Evolutionary conservation across 2,113 vertebrate species (phyloP), one percentile per base, ranked within the genome.

Genomic region (Euleptes europaea): DNA sequence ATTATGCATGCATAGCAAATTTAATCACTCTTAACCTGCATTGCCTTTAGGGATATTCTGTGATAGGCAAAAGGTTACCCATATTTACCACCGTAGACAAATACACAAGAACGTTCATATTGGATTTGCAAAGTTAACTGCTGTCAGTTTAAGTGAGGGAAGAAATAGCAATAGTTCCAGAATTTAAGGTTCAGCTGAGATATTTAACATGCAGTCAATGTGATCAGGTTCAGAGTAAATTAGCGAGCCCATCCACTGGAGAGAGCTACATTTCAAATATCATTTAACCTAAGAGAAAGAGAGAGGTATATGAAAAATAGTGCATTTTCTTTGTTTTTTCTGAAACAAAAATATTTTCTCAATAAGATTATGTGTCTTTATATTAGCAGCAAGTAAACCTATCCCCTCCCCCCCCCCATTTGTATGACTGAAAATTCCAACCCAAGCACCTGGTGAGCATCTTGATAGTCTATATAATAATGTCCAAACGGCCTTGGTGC

Each of bases 1-100:
- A 98, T 98, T 97, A 98, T 98, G 97, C 97, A 99, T 98, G 98
- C 98, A 99, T 98, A 97, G 97, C 96, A 97, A 97, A 98, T 98
- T 97, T 97, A 95, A 94, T 96, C 97, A 97, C 95, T 95, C 95
- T 97, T 98, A 98, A 97, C 97, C 98, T 95, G 80, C 95, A 96
- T 95, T 96, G 96, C 96, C 97, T 97, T 95, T 93, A 96, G 95
- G 97, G 96, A 93, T 95, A 88, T 92, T 91, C 79, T 92, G 83
- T 42, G 86, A 85, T 14, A 90, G 94, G 94, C 86, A 88, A 94
- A 93, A 94, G 92, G 95, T 94, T 94, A 91, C 89, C 71, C 76
- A 86, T 90, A 86, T 94, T 92, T 93, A 89, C 89, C 78, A 60
- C 87, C 91, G 63, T 90, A 75, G 83, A 92, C 90, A 95, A 93